These are phyloP conservation scores for Heliconius ismenius DNA, from an alignment of 2,888 invertebrate genomes.

Conservation along the genomic window DNA sequence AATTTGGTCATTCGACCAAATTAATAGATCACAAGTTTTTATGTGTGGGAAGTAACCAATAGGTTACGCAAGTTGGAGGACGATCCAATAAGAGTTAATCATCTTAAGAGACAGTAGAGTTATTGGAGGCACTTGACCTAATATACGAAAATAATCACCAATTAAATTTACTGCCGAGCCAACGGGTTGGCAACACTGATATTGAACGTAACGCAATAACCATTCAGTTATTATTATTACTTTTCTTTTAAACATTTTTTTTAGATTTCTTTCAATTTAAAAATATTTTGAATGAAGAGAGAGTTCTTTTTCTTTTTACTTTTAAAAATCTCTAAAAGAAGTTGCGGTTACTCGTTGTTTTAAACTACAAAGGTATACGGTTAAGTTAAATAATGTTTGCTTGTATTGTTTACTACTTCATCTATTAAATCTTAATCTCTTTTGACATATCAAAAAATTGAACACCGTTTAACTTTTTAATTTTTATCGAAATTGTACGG, in stretches of 20 bases:
- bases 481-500: too few species aligned
- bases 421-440: too few species aligned
- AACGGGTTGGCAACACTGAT: slow-evolving; percentile 35
- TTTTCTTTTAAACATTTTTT: neutral
- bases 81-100: slow-evolving; percentile 47
- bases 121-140: slow-evolving; percentile 56
- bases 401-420: too few species aligned
- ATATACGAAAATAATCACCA: slow-evolving; percentile 61
- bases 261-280: too few species aligned
- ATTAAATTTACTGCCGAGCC: slow-evolving; percentile 58
- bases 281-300: too few species aligned
- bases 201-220: slow-evolving; percentile 20
- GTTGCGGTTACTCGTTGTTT: too few species aligned
- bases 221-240: neutral
- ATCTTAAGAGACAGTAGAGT: slow-evolving; percentile 42
- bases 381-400: too few species aligned
- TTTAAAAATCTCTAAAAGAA: too few species aligned
- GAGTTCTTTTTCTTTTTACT: too few species aligned
- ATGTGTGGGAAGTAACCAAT: slow-evolving; percentile 23
- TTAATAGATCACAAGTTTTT: neutral
- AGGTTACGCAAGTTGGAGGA: slow-evolving; percentile 40
- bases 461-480: too few species aligned
- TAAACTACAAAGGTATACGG: too few species aligned
- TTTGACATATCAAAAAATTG: too few species aligned
- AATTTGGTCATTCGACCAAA: neutral